Evolutionary conservation across 1,140 invertebrate species (phyloP), one percentile per base, ranked within the genome.

Genomic region (Mamestra configurata): DNA sequence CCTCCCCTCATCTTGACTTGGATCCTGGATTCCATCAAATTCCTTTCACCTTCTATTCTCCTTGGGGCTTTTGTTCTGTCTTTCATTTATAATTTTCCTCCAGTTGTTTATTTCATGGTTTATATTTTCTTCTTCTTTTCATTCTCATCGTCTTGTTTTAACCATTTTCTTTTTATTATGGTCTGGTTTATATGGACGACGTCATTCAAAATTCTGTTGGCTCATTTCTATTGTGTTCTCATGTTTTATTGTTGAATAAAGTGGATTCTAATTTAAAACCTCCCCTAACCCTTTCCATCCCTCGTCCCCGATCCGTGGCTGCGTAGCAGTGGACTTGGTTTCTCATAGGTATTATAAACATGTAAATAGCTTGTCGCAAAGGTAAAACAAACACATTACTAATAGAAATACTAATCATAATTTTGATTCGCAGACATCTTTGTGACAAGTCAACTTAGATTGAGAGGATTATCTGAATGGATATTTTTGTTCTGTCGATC

Each of bases 251-350:
- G 31, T 35, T 37, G 20, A 20, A 59, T n/a, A 75, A 51, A 64
- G 13, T 79, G 80, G 61, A 68, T 76, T 83, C 81, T 75, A 35
- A 49, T 76, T 73, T 53, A 76, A 40, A 76, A 37, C 61, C 59
- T 49, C 75, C 79, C 51, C 10, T n/a, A 24, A 66, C 20, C 73
- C 59, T 71, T 77, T 55, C 61, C 64, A 24, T 49, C 72, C 78
- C 64, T 43, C 24, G 11, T 72, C 49, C 76, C 80, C 77, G 20
- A 76, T 79, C 90, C 85, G 81, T 89, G 91, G 91, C 92, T 92
- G 90, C 88, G 90, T 94, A 94, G 93, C 93, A 91, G 92, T 94
- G 93, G 92, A 92, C 90, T 95, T 95, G 91, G 92, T 94, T 93
- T 94, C 93, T 92, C 88, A 86, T 93, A 91, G 88, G 89, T 92